Base-by-base conservation (phyloP, 2,113 vertebrate genomes). In the Chiloscyllium plagiosum region DNA sequence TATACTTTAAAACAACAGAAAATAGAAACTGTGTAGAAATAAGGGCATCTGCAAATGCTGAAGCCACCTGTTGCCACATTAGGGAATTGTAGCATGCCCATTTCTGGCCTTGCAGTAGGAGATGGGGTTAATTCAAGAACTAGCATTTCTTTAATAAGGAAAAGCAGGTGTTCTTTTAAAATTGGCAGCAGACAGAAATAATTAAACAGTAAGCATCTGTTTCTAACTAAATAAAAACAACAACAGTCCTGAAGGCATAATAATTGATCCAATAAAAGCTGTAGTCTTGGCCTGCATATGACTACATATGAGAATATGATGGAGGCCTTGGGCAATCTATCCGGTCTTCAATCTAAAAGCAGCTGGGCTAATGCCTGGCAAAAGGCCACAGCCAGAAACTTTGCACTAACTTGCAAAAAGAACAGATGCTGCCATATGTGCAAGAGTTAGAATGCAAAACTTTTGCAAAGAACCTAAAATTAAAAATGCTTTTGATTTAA, bases 181-280 rank as follows among this genome's bases (percentile, higher is more conserved):
- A 52, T 72, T 95, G 94, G 94, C 94, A 95, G 42, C 42, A 26
- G 69, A 72, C 52, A 72, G 94, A 72, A 72, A 95, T 52, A 95
- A 47, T 95, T 47, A 95, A 93, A 70, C 68, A 52, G 42, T 26
- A 76, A 95, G 94, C 94, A 95, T 95, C 94, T 95, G 94, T 95
- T 95, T 95, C 94, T 72, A 95, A 95, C 94, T 72, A 72, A 95
- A 95, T 72, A 95, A 95, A 95, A 95, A 93, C 66, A 93, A 95
- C 94, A 95, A 95, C 66, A 95, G 68, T 52, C 68, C 94, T 95
- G 69, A 72, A 95, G 94, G 69, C 94, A 70, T 72, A 95, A 95
- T 72, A 70, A 70, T 72, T 52, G 89, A 68, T 72, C 94, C 69
- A 70, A 70, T 95, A 95, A 95, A 70, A 95, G 52, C 24, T 95